Percentiles rank a stretch among this genome's conserved stretches.
Evolutionary conservation across 2,888 invertebrate genomes (phyloP).

Genomic region (Torymus auratus): DNA sequence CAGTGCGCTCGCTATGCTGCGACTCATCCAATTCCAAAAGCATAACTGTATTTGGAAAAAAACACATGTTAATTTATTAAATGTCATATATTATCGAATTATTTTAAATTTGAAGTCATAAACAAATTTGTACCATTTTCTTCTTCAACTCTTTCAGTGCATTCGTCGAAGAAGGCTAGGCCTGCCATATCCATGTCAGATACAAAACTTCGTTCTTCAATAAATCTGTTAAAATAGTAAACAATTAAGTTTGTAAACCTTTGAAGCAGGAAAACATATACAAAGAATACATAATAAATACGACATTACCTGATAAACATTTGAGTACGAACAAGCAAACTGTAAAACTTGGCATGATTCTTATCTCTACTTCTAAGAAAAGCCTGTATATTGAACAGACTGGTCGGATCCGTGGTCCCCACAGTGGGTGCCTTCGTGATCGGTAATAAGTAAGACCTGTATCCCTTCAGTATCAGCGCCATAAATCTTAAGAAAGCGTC

Average conservation of each 20-base stretch:
- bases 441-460: constrained; percentile 90
- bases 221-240: constrained; percentile 82
- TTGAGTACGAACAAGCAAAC: constrained; percentile 93
- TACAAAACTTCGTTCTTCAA: constrained; percentile 98
- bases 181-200: constrained; percentile 96
- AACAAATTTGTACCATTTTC: constrained; percentile 68
- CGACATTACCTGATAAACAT: constrained; percentile 86
- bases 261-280: neutral
- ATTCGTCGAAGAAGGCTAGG: constrained; percentile 97
- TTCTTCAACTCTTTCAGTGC: constrained; percentile 86
- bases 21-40: constrained; percentile 90
- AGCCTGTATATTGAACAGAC: constrained; percentile 94
- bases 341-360: constrained; percentile 92
- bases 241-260: constrained; percentile 1
- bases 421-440: constrained; percentile 95
- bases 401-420: constrained; percentile 95
- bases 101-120: neutral
- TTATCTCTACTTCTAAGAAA: constrained; percentile 94
- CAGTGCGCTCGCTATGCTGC: constrained; percentile 90
- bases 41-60: constrained; percentile 65
- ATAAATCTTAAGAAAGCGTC: constrained; percentile 98
- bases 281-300: constrained; percentile 28
- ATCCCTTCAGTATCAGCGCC: constrained; percentile 94
- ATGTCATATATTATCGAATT: constrained; percentile 13
- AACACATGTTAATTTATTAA: neutral